Evolutionary conservation across 2,113 vertebrate genomes (phyloP), one percentile per base, ranked within the genome.

Genomic region (Stictonetta naevosa): DNA sequence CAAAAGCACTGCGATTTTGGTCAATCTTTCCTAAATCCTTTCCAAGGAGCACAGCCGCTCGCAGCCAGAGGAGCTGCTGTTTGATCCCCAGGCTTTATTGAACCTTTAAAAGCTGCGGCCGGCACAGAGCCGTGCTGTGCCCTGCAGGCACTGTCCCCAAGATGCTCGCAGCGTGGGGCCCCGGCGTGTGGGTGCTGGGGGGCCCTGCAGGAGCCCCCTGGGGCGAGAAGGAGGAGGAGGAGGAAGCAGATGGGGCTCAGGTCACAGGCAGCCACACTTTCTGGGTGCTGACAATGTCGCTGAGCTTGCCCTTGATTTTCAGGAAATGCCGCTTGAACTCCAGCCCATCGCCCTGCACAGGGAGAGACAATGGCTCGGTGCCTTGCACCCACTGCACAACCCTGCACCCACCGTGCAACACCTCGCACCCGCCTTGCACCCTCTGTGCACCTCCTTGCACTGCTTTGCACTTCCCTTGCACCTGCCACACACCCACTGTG

Each of bases 281-380:
- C 96, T 99, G 99, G 86, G 97, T 98, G 97, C 98, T 99, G 95
- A 99, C 93, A 40, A 99, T 97, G 87, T 99, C 99, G 25, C 97
- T 97, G 20, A 99, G 98, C 87, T 99, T 99, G 95, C 98, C 98
- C 93, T 99, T 99, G 90, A 99, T 98, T 83, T 98, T 99, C 96
- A 99, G 95, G 97, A 99, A 99, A 72, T 98, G 98, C 86, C 98
- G 98, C 96, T 99, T 99, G 95, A 99, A 99, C 97, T 99, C 99
- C 94, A 99, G 97, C 71, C 99, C 99, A 12, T 99, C 99, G 1
- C 99, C 99, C 99, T 99, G 91, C 0, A 2, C 0, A 8, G 42
- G n/a, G 60, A 64, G 36, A 68, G 13, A 52, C 23, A 13, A 23
- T 25, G 50, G 50, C 50, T 52, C 50, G 3, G 50, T 26, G 23